Conservation (phyloP, 1,140 invertebrate genomes). For the Zophobas morio region DNA sequence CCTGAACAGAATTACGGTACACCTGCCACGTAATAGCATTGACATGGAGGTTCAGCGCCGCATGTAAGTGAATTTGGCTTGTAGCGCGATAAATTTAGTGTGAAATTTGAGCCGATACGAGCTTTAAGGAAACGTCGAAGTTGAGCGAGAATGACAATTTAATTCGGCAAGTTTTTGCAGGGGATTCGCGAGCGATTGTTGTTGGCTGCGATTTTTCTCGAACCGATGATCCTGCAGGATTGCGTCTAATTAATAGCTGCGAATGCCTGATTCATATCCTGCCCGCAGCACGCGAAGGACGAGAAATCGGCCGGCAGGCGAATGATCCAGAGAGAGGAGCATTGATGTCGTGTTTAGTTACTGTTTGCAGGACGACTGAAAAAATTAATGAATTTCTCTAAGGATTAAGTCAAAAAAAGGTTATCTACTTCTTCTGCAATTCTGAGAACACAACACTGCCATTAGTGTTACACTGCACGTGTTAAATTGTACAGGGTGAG, state of each 20-base stretch:
- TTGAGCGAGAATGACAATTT: conserved; percentile 37
- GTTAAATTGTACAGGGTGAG: no score
- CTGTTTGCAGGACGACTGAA: no score
- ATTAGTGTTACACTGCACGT: no score
- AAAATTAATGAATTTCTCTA: no score
- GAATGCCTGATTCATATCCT: conserved; percentile 36
- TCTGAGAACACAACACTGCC: no score
- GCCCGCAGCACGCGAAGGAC: conserved; percentile 43
- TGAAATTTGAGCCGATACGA: conserved; percentile 48
- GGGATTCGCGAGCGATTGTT: no score
- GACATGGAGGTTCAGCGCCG: conserved; percentile 49
- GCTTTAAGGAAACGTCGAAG: background rate
- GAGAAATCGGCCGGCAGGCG: conserved; percentile 23
- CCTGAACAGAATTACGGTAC: conserved; percentile 47
- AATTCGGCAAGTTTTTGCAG: conserved; percentile 27
- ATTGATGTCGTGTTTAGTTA: no score
- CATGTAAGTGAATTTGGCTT: conserved; percentile 51
- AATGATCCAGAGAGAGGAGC: conserved; percentile 25
- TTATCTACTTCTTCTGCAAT: no score
- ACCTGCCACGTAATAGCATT: conserved; percentile 54
- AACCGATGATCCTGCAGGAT: conserved; percentile 6
- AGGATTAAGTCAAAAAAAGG: no score
- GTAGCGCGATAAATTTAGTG: conserved; percentile 45
- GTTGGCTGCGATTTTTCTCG: background rate
- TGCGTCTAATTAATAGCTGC: conserved; percentile 48